Conservation (phyloP, 92 coral and sea anemone species). For the Parazoanthus atlanticus region DNA sequence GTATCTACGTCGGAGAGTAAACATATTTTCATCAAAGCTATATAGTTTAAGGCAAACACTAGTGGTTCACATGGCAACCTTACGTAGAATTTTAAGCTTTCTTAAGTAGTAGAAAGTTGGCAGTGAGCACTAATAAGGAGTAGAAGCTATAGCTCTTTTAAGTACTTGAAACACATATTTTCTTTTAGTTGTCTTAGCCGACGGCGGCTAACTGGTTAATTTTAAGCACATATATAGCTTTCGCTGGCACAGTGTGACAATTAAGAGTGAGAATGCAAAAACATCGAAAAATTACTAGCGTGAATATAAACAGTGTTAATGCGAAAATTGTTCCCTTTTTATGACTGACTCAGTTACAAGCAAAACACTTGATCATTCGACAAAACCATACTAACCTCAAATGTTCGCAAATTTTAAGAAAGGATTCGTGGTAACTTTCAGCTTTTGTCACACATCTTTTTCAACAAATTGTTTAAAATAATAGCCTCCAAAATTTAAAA, state of each 20-base stretch:
- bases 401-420: not conserved
- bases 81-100: not conserved
- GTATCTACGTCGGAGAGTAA: not conserved
- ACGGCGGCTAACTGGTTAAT: not conserved
- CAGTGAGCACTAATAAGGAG: not conserved
- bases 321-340: not conserved
- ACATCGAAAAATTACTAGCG: not conserved
- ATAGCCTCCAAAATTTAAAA: not conserved
- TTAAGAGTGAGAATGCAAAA: not conserved
- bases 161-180: not conserved
- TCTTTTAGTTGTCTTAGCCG: not conserved
- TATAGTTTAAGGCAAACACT: conserved; percentile 9
- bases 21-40: conserved; percentile 28
- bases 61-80: conserved; percentile 17
- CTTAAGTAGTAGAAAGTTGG: not conserved
- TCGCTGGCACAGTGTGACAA: not conserved
- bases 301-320: not conserved
- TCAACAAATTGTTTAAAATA: conserved; percentile 2
- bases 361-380: not conserved
- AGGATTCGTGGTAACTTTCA: not conserved
- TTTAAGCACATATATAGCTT: not conserved
- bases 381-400: not conserved
- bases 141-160: too few relatives aligned
- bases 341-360: not conserved
- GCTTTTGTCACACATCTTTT: not conserved